A percentile compares a stretch with the other conserved stretches of the same genome.
Evolutionary conservation across 2,113 vertebrate species (phyloP).

Genomic region (Cettia cetti): DNA sequence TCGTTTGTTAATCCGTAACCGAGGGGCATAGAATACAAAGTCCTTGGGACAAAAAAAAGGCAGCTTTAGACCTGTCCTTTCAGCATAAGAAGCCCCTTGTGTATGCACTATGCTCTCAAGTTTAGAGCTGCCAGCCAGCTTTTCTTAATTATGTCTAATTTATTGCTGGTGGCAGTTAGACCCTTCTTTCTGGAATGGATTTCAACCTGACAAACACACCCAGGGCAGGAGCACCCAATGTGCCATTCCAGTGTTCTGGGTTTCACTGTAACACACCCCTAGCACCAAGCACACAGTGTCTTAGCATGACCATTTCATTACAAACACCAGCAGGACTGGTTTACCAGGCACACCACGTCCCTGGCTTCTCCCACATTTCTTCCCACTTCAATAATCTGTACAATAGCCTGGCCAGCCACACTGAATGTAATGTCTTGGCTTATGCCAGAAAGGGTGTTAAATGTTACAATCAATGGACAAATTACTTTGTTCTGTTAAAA

Average conservation of each 20-base stretch:
- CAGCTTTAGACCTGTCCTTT: neutral
- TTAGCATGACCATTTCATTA: neutral
- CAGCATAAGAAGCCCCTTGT: neutral
- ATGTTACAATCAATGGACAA: neutral
- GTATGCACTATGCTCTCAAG: neutral
- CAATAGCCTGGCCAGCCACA: neutral
- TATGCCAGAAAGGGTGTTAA: neutral
- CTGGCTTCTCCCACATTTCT: neutral
- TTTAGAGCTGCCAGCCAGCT: neutral
- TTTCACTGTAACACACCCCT: neutral
- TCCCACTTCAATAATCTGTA: neutral
- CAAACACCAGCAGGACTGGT: neutral
- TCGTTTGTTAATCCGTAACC: constrained; percentile 95
- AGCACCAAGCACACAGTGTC: too few relatives aligned
- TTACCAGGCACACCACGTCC: neutral
- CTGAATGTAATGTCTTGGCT: neutral
- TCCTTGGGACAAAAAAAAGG: constrained; percentile 73
- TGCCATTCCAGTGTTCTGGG: neutral
- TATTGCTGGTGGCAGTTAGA: neutral
- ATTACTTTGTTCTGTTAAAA: neutral
- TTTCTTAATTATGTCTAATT: neutral
- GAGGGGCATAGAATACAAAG: constrained; percentile 95
- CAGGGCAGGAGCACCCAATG: neutral
- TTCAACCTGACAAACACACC: neutral
- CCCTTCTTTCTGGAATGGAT: neutral